Base-by-base conservation (phyloP, 2,113 vertebrate species). In the Coturnix japonica region DNA sequence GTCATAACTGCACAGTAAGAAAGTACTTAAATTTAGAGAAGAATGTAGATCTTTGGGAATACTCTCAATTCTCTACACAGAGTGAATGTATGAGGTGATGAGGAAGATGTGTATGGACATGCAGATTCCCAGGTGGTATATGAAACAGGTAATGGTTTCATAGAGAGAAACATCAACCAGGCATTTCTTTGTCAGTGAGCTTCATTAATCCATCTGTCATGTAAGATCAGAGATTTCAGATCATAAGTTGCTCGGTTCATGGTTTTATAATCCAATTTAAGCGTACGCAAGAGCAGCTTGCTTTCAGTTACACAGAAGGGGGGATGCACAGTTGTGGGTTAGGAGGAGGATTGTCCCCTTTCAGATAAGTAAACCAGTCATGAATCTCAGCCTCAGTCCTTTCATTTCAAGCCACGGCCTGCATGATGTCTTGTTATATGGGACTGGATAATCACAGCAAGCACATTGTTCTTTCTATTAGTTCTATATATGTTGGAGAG, bases 11-110 rank as follows among this genome's bases (percentile, higher is more conserved):
- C 67, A 54, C 79, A 87, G 22, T 81, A 86, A 88, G 90, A 64
- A 91, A 95, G 89, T 83, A 88, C 17, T 72, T 87, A 89, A 91
- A 93, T 94, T 66, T 31, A 1, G 28, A 77, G 72, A 73, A 65
- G 60, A 93, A 57, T 83, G 74, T 20, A 70, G 69, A 57, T 91
- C 82, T 95, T 87, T 3, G 43, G 87, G 91, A 87, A 57, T 87
- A 46, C 26, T 74, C 63, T 49, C 37, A 8, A 11, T 35, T 53
- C 16, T 76, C 7, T 46, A 25, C 64, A 47, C 30, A 7, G 44
- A 51, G 31, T 12, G 35, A 21, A 37, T 22, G 0, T 47, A 17
- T 18, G 61, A 64, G 61, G 65, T n/a, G 71, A 4, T 33, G 41
- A 35, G 61, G 46, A 54, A 56, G 77, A 7, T 64, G 33, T 4